phyloP scores from a whole-genome alignment of 2,797 vertebrate species.

The Huso huso region DNA sequence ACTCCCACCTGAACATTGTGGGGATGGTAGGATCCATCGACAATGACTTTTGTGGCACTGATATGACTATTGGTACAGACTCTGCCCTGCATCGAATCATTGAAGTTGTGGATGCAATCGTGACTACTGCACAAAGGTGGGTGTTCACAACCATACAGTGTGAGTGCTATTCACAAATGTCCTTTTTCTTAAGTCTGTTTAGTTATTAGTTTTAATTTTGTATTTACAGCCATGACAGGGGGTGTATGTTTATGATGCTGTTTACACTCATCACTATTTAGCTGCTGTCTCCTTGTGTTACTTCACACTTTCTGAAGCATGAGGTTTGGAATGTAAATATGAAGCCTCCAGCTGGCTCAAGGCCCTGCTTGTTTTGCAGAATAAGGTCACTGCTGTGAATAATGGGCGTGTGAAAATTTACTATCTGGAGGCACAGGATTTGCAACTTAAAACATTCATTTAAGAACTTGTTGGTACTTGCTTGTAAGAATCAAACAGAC shows the following conservation, averaged over 20 bases:
- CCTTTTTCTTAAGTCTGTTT: too few relatives aligned
- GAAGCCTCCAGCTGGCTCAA: neutral
- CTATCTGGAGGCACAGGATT: too few relatives aligned
- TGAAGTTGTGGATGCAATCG: constrained; percentile 96
- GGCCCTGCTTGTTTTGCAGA: neutral
- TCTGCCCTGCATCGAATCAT: constrained; percentile 96
- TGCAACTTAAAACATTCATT: too few relatives aligned
- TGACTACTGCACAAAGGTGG: constrained; percentile 97
- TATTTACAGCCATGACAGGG: too few relatives aligned
- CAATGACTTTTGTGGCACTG: constrained; percentile 96
- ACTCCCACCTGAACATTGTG: constrained; percentile 85
- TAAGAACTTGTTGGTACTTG: too few relatives aligned
- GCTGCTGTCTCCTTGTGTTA: neutral
- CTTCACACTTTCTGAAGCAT: neutral
- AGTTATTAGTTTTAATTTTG: neutral
- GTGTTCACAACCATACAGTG: neutral
- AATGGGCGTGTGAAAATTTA: too few relatives aligned
- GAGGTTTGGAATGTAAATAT: neutral
- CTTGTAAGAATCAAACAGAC: too few relatives aligned
- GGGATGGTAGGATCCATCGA: constrained; percentile 98
- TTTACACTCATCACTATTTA: neutral
- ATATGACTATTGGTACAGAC: constrained; percentile 98
- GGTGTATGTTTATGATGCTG: neutral
- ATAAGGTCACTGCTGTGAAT: neutral
- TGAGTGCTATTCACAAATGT: neutral